Evolutionary conservation across 92 coral and sea anemone genomes (phyloP), one percentile per base, ranked within the genome.

Genomic region (Porites lobata): DNA sequence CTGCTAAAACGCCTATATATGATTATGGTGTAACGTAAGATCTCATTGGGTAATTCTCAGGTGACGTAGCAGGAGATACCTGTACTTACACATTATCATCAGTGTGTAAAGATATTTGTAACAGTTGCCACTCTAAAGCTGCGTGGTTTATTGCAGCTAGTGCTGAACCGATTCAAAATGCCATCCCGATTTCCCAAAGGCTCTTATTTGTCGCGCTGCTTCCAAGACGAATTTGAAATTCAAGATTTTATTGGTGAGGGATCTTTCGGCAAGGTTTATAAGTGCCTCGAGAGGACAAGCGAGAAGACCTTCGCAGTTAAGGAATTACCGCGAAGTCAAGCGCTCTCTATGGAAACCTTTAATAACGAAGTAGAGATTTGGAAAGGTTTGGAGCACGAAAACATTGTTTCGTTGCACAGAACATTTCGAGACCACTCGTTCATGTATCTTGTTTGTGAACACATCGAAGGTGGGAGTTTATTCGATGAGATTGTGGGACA

Each of bases 361-460:
- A 89, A 88, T 50, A 89, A 93, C 51, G 99, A 96, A 78, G 80
- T 96, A 18, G 89, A 87, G 43, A 87, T 96, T 63, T 92, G 98
- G 96, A 77, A 87, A 78, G 90, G 86, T 22, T 76, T 96, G 51
- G 76, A 89, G n/a, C 99, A 96, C 85, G 93, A 88, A 56, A 95
- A 90, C 47, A 92, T 96, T 72, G 99, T 92, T 14, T 81, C 95
- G 21, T 82, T 96, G 9, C 86, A 92, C 76, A 80, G 91, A 68
- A 81, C 95, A 26, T 93, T 96, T 62, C 59, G 54, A 11, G 90
- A 82, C 8, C 89, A 83, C 14, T 81, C 80, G 32, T 63, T 62
- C 38, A 63, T 90, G 65, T 88, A 76, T 69, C 86, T 94, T 47
- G 90, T 95, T 8, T 93, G 94, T 92, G 98, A 95, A 72, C 78